Conservation (phyloP, 2,113 vertebrate species). For the Apaloderma vittatum region DNA sequence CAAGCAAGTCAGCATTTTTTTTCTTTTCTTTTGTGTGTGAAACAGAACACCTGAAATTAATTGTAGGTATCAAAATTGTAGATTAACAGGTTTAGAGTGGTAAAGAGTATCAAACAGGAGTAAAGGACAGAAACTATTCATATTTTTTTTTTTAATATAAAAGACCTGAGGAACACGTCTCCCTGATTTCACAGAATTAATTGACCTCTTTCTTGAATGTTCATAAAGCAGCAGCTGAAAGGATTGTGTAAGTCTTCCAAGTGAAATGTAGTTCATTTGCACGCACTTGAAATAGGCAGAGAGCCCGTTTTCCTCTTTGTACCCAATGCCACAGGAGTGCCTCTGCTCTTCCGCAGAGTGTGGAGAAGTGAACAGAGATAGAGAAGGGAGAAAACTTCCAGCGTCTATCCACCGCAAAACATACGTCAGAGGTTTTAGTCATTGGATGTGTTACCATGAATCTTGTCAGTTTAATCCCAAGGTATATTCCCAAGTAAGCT, state of each 20-base stretch:
- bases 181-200: background rate
- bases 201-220: background rate
- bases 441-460: background rate
- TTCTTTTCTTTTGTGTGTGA: background rate
- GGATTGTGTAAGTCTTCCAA: background rate
- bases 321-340: background rate
- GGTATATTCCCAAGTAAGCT: background rate
- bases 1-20: background rate
- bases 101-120: background rate
- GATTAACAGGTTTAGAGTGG: background rate
- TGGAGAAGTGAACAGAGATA: background rate
- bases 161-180: accelerated
- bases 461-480: background rate
- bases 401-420: background rate
- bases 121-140: background rate
- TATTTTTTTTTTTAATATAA: background rate
- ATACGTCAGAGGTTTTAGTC: background rate
- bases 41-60: background rate
- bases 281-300: background rate
- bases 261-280: background rate
- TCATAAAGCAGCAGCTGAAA: background rate
- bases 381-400: background rate
- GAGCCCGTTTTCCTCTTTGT: background rate
- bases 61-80: background rate
- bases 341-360: background rate